A percentile compares a stretch with the other conserved stretches of the same genome.
These are phyloP conservation scores for Cyaniris semiargus DNA, from an alignment of 2,888 invertebrate species.

Conservation along the genomic window DNA sequence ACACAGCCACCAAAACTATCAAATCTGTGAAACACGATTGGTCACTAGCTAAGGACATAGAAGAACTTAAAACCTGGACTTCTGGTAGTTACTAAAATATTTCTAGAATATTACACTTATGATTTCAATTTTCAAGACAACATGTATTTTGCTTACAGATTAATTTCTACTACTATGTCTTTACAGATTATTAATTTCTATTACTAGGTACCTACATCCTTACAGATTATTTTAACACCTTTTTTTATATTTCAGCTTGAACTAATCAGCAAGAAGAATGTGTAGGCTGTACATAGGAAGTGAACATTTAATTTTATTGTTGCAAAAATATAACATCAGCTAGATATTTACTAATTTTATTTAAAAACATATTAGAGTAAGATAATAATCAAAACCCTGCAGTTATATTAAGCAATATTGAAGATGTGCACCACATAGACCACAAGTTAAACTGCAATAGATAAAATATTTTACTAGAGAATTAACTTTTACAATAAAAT, in stretches of 20 bases:
- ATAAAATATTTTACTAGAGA: too few species aligned
- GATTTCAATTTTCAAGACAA: neutral
- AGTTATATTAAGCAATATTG: too few species aligned
- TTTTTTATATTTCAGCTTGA: slow-evolving; percentile 54
- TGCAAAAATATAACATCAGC: slow-evolving; percentile 35
- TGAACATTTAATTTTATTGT: slow-evolving; percentile 34
- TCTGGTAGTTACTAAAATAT: slow-evolving; percentile 52
- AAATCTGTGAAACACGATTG: slow-evolving; percentile 72
- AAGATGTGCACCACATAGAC: too few species aligned
- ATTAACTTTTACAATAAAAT: too few species aligned
- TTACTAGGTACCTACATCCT: too few species aligned
- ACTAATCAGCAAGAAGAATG: slow-evolving; percentile 42
- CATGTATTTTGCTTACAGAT: too few species aligned
- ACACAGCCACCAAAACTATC: slow-evolving; percentile 55
- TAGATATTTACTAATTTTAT: slow-evolving; percentile 22
- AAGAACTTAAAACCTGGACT: slow-evolving; percentile 80
- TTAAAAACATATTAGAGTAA: neutral
- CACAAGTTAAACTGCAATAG: too few species aligned
- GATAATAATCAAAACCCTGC: too few species aligned
- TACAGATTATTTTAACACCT: neutral
- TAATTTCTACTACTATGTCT: too few species aligned
- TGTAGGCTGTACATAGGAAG: slow-evolving; percentile 43
- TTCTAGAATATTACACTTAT: neutral
- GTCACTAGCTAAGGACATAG: slow-evolving; percentile 72
- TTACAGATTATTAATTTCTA: too few species aligned